Conservation (phyloP, 2,113 vertebrate genomes). For the Dryoscopus gambensis region DNA sequence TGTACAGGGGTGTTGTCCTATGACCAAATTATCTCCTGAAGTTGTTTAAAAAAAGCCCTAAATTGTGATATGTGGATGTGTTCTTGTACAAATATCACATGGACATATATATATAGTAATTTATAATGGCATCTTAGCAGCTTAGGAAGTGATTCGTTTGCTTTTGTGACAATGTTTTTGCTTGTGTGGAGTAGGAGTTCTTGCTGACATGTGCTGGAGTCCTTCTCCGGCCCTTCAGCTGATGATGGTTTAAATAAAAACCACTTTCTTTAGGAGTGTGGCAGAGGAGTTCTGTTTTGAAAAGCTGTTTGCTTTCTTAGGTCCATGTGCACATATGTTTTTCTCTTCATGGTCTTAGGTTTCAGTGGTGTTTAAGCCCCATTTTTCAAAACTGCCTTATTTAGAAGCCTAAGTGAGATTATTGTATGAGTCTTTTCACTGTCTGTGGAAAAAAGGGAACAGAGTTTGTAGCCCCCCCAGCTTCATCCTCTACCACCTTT, state of each 20-base stretch:
- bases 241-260: not conserved
- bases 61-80: not conserved
- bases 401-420: not conserved
- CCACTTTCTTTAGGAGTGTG: not conserved
- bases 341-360: not conserved
- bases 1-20: not conserved
- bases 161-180: not conserved
- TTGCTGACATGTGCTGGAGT: not conserved
- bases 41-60: not conserved
- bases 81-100: not conserved
- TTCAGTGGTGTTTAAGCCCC: not conserved
- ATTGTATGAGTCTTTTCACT: not conserved
- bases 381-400: not conserved
- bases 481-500: not conserved
- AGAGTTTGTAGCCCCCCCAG: not conserved
- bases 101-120: not conserved
- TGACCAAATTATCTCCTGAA: not conserved
- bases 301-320: conserved; percentile 3
- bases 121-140: not conserved
- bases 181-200: not conserved
- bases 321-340: not conserved
- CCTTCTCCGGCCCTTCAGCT: not conserved
- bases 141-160: not conserved
- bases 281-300: not conserved
- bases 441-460: not conserved